A percentile compares a stretch with the other conserved stretches of the same genome.
phyloP scores from a whole-genome alignment of 2,888 invertebrate genomes.

The Apotomis turbidana region DNA sequence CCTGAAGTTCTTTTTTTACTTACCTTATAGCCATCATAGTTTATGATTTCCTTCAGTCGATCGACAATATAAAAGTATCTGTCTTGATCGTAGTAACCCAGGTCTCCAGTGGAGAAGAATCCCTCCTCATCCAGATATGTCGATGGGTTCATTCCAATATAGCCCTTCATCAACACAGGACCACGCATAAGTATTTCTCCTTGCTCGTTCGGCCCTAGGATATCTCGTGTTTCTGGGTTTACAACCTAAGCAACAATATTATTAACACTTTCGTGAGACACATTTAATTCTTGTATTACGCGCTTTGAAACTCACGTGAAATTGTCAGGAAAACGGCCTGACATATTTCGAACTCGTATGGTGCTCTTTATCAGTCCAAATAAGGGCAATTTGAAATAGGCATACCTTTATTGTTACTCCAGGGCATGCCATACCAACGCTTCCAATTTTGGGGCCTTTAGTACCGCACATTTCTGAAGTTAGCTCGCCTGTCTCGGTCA shows the following conservation, averaged over 20 bases:
- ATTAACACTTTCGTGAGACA: too few species aligned
- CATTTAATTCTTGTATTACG: too few species aligned
- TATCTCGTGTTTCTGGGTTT: conserved; percentile 72
- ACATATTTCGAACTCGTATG: too few species aligned
- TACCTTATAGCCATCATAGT: conserved; percentile 61
- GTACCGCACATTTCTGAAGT: conserved; percentile 66
- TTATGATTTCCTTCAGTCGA: conserved; percentile 63
- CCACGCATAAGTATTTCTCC: conserved; percentile 70
- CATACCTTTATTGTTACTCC: conserved; percentile 65
- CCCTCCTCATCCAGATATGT: conserved; percentile 62
- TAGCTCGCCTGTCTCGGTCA: conserved; percentile 70
- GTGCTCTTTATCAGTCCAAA: too few species aligned
- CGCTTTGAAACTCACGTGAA: too few species aligned
- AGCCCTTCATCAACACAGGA: conserved; percentile 68
- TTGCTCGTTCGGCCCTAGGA: conserved; percentile 72
- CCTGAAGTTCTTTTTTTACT: too few species aligned
- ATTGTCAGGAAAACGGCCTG: too few species aligned
- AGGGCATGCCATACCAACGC: conserved; percentile 67
- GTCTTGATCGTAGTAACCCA: conserved; percentile 68
- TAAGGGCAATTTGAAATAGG: too few species aligned
- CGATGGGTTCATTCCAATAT: conserved; percentile 61
- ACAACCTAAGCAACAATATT: conserved; percentile 58
- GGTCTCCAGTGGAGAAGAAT: conserved; percentile 65
- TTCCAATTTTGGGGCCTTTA: conserved; percentile 64
- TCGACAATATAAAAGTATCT: conserved; percentile 64